Evolutionary conservation across 2,888 invertebrate species (phyloP).

Genomic region (Thelaira solivaga): DNA sequence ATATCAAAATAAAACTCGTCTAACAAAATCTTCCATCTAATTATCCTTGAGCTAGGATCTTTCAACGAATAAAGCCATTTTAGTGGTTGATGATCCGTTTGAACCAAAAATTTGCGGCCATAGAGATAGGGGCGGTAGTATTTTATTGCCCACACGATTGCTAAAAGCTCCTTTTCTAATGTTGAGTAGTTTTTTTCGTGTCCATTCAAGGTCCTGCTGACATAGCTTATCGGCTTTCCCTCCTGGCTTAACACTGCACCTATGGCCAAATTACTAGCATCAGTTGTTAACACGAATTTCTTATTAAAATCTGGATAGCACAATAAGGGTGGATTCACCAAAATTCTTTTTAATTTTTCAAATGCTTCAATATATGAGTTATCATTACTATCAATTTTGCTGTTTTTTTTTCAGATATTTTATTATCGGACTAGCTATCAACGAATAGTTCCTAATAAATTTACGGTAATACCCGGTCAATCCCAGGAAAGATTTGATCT

Average conservation of each 20-base stretch:
- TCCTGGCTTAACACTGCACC: not conserved
- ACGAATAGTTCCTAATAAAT: not conserved
- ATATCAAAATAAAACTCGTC: too few relatives aligned
- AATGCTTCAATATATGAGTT: not conserved
- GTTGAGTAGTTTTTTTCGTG: too few relatives aligned
- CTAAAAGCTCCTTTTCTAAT: not conserved
- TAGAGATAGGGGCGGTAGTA: not conserved
- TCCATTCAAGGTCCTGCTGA: not conserved
- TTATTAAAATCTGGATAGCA: not conserved
- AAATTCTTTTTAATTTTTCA: not conserved
- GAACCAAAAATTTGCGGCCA: not conserved
- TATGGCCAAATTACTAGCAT: too few relatives aligned
- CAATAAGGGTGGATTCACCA: not conserved
- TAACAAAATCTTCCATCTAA: too few relatives aligned
- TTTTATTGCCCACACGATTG: too few relatives aligned
- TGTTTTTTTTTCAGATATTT: not conserved
- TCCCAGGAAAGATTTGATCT: not conserved
- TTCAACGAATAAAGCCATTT: too few relatives aligned
- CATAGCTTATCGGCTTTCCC: not conserved
- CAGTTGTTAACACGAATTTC: too few relatives aligned
- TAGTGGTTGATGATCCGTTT: too few relatives aligned
- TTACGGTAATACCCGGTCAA: not conserved
- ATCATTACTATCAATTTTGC: not conserved
- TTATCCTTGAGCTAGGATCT: too few relatives aligned
- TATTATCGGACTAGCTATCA: not conserved